Conservation (phyloP, 1,140 invertebrate species). For the Brachystomella parvula region DNA sequence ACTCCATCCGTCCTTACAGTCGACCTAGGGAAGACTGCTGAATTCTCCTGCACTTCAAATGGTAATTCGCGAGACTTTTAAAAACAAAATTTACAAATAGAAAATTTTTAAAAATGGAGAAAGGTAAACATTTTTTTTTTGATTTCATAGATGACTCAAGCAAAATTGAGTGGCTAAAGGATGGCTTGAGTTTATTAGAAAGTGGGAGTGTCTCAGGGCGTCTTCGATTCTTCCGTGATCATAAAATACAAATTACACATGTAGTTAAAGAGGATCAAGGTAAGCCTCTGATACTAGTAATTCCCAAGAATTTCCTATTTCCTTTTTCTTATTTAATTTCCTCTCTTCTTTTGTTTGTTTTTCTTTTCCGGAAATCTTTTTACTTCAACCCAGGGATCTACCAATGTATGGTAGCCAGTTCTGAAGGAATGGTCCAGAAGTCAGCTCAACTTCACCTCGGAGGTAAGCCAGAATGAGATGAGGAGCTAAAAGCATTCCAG, state of each 20-base stretch:
- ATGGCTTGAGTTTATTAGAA: neutral
- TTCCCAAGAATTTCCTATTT: neutral
- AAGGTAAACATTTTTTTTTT: too few species aligned
- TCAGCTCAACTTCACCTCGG: slow-evolving; percentile 2
- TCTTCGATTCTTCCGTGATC: neutral
- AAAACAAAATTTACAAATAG: neutral
- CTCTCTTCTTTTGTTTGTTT: neutral
- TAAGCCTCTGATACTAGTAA: neutral
- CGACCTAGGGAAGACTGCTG: neutral
- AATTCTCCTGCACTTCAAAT: neutral
- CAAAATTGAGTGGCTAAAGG: neutral
- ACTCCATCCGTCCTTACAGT: neutral
- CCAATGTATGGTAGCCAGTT: neutral
- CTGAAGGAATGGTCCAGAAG: neutral
- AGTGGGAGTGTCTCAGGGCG: neutral
- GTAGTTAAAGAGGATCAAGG: neutral
- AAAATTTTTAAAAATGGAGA: neutral
- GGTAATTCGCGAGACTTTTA: neutral
- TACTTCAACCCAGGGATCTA: neutral
- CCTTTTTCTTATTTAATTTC: neutral
- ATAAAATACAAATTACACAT: neutral
- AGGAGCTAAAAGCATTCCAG: neutral
- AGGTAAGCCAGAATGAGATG: neutral
- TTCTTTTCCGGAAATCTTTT: too few species aligned
- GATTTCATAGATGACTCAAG: neutral